Base-by-base conservation (phyloP, 2,113 vertebrate species). In the Cyrtonyx montezumae region DNA sequence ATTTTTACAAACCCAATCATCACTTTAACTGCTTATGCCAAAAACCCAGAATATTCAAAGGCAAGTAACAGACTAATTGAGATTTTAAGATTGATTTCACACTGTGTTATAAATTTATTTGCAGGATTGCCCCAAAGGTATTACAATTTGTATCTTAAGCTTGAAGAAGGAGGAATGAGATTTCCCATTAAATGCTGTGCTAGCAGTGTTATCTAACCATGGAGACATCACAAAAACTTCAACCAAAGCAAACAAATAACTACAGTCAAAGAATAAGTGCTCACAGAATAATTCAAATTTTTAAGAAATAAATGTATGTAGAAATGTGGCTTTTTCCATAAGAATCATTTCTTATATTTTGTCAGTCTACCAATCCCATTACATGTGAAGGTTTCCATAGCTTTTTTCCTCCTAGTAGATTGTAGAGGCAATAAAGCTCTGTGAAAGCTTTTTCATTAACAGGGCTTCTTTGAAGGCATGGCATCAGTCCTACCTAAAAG, bases 51-150 rank as follows among this genome's bases (percentile, higher is more conserved):
- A 91, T 80, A 79, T 84, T 89, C 87, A 51, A 51, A 5, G 20
- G 75, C 49, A 89, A 85, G 15, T 79, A 51, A 91, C 82, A 91
- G 74, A 84, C 80, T 87, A 94, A 91, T 67, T 91, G 84, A 92
- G 91, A 82, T 68, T 93, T 92, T 58, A 80, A 70, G 75, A 79
- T 82, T 85, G 68, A 93, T 83, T 96, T 93, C 87, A 91, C 81
- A 73, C n/a, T 82, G 45, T 32, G 42, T 45, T 81, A 1, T 8
- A 88, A 58, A 19, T 84, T 88, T 94, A 94, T 79, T 61, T 89
- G 63, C 55, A 93, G 59, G 37, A 82, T 4, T 87, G 71, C 49
- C 81, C 76, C 75, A 91, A 66, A 94, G 92, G 67, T 74, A 89
- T 13, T 46, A 49, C 23, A 89, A 85, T 79, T 87, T 43, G 53